Conservation (phyloP, 2,888 invertebrate species). For the Dione vanillae region DNA sequence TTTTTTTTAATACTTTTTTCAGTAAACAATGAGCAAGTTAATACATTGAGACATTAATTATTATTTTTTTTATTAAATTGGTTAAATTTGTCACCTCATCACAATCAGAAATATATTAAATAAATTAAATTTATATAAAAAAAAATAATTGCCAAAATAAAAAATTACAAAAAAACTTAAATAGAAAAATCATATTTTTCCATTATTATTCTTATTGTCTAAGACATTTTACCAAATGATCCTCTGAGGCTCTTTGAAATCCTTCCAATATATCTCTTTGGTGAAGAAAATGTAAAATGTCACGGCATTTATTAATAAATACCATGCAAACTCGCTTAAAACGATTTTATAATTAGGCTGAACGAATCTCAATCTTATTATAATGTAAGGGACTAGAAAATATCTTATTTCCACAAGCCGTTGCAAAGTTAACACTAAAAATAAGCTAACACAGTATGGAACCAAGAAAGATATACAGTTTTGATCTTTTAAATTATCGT, state of each 20-base stretch:
- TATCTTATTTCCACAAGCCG: constrained; percentile 96
- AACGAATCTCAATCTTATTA: constrained; percentile 88
- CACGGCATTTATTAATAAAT: constrained; percentile 86
- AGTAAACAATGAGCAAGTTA: no score
- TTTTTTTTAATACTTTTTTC: no score
- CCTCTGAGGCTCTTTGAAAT: constrained; percentile 89
- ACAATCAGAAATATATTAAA: neutral
- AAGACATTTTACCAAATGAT: constrained; percentile 90
- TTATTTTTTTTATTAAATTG: no score
- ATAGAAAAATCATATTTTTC: constrained; percentile 1
- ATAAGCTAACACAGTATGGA: constrained; percentile 85
- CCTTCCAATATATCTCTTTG: constrained; percentile 91
- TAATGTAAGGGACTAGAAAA: constrained; percentile 94
- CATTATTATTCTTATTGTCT: neutral
- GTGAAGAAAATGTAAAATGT: constrained; percentile 91
- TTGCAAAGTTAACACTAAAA: constrained; percentile 90
- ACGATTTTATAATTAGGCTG: constrained; percentile 78
- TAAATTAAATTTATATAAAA: neutral
- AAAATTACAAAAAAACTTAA: neutral
- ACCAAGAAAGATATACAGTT: constrained; percentile 83
- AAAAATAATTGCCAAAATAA: neutral
- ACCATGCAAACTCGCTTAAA: constrained; percentile 86
- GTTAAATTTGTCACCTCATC: neutral
- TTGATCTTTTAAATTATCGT: constrained; percentile 77
- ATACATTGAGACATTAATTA: no score